Base-by-base conservation (phyloP, 1,140 invertebrate genomes). In the Micrasema minimum region DNA sequence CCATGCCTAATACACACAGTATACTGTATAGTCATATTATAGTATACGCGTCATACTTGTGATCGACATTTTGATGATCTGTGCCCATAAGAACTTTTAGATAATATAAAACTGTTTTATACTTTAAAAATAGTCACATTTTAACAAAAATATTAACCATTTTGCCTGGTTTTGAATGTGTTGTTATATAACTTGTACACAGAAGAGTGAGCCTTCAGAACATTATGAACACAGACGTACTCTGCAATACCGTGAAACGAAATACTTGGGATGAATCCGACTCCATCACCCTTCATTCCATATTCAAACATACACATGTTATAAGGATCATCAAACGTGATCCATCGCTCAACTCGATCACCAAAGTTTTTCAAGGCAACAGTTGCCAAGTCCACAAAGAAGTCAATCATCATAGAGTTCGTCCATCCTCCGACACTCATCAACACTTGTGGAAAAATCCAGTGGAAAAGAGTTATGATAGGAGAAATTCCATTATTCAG, bases 161-260 rank as follows among this genome's bases (percentile, higher is more conserved):
- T 46, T 31, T 65, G 61, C 2, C 22, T 48, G 6, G 61, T 23
- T 48, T 48, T 65, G 31, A 37, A 57, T 1, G 53, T 57, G 53
- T 77, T 76, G 14, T 79, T 77, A 62, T 85, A 85, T 0, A 79
- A 57, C 18, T 80, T 75, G 75, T 87, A 88, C 1, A 82, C 86
- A 31, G 72, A 80, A 0, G 87, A 88, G 67, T 89, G 87, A 2
- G 85, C 85, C 37, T 85, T 82, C 1, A 89, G 53, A 0, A 86
- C 71, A 69, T 86, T 83, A 67, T 89, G 86, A 0, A 78, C 80
- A 69, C 87, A 88, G 2, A 83, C 16, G 50, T 87, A 88, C 41
- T 81, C 81, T 0, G 78, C 85, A 1, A 80, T 64, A 16, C 77
- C 80, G 10, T 77, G 77, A 6, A 76, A 68, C 18, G 79, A 77